A percentile compares a stretch with the other conserved stretches of the same genome.
Conservation (phyloP, 2,797 vertebrate genomes). For the Takifugu rubripes region DNA sequence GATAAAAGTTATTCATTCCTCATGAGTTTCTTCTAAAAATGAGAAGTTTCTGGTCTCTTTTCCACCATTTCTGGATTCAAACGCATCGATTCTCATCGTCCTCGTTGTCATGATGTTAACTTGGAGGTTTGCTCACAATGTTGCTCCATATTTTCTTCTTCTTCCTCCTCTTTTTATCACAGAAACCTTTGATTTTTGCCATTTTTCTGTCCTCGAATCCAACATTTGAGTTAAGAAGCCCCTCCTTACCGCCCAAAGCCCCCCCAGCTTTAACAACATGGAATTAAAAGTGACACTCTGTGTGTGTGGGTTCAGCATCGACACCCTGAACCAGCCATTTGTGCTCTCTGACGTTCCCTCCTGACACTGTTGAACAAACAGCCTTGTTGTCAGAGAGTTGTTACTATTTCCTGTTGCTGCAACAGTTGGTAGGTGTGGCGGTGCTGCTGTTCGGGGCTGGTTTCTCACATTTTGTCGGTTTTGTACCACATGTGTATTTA, state of each 20-base stretch:
- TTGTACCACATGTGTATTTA: slow-evolving; percentile 3
- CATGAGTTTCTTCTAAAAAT: too few relatives aligned
- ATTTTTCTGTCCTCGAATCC: too few relatives aligned
- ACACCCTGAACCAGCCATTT: slow-evolving; percentile 9
- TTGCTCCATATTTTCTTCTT: too few relatives aligned
- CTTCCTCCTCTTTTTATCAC: background rate
- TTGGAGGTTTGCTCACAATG: too few relatives aligned
- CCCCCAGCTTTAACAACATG: too few relatives aligned
- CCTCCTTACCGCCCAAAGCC: too few relatives aligned
- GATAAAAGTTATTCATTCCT: background rate
- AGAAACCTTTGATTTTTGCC: too few relatives aligned
- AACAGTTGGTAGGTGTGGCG: slow-evolving; percentile 11
- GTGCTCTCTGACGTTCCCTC: slow-evolving; percentile 1
- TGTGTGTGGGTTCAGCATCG: background rate
- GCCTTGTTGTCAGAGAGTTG: slow-evolving; percentile 29
- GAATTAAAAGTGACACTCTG: background rate
- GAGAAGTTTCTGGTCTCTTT: background rate
- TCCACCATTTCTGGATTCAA: background rate
- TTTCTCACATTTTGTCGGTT: background rate
- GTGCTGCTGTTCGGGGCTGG: background rate
- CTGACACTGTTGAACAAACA: slow-evolving; percentile 11
- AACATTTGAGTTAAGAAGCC: too few relatives aligned
- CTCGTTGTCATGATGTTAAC: background rate
- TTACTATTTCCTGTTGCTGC: slow-evolving; percentile 30
- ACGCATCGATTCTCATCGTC: background rate